Evolutionary conservation across 2,888 invertebrate genomes (phyloP), one percentile per base, ranked within the genome.

Genomic region (Eumacrocentrus americanus): DNA sequence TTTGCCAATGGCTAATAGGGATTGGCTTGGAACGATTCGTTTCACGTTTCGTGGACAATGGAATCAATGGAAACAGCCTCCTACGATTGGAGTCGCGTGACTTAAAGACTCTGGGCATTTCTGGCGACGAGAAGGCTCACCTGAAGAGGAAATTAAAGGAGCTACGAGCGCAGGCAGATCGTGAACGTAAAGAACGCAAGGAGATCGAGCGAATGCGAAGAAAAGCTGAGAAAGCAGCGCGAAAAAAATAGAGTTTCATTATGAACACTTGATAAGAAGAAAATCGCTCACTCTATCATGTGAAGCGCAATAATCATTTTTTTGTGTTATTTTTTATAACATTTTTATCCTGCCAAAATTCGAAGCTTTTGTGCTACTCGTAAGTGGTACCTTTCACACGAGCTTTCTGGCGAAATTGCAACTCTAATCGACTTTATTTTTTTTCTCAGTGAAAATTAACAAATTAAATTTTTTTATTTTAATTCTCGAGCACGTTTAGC

Each of bases 1-100:
- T 97, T 54, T 94, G 93, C 82, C 94, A 95, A 81, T 97, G 96
- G 96, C 84, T 97, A 66, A 86, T 94, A 67, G 92, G 83, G 3
- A 77, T 87, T 57, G 86, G 94, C 37, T 83, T 97, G 76, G 95
- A 95, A 79, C 90, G 92, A 59, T 91, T 94, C 83, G 90, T 92
- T 70, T 87, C 92, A 50, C 91, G 92, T 72, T 95, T 97, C 81
- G 88, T 92, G 55, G 92, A 94, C 72, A 89, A 93, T 72, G 91
- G 91, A 75, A 91, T 98, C 54, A 93, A 92, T 80, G 98, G 98
- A 16, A 86, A 88, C 34, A 89, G 92, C 55, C 84, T 98, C 58
- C 83, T 98, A 46, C 89, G 91, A 65, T 84, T 98, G 56, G 95
- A 96, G 77, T 94, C 95, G 0, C 89, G 92, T 60, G 95, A 95